These are phyloP conservation scores for Peromyscus californicus DNA, from an alignment of 2,113 vertebrate species.

Conservation along the genomic window DNA sequence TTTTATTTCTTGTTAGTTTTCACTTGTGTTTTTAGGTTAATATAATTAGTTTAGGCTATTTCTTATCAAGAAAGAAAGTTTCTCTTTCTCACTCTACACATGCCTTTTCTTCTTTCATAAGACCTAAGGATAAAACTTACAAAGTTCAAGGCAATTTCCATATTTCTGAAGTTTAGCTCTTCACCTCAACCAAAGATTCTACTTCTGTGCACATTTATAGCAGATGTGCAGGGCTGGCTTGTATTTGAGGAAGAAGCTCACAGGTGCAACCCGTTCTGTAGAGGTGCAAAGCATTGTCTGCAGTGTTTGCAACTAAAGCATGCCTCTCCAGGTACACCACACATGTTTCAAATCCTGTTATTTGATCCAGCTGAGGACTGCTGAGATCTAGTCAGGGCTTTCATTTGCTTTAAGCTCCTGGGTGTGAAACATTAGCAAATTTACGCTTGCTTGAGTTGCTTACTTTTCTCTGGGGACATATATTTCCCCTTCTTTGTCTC, in stretches of 20 bases:
- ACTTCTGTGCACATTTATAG: background rate
- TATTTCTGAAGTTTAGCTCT: conserved; percentile 8
- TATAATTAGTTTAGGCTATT: conserved; percentile 78
- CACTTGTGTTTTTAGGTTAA: conserved; percentile 72
- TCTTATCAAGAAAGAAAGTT: conserved; percentile 62
- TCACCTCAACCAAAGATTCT: background rate
- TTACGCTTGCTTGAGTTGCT: conserved; percentile 3
- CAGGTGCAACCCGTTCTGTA: background rate
- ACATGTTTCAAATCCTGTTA: background rate
- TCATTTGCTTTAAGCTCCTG: conserved; percentile 26
- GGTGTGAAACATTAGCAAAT: conserved; percentile 61
- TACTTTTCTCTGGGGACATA: background rate
- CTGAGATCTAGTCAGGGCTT: background rate
- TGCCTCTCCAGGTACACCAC: background rate
- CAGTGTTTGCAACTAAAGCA: background rate
- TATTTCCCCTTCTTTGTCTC: background rate
- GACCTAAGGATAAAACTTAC: conserved; percentile 22
- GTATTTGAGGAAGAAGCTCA: background rate
- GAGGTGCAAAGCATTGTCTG: background rate
- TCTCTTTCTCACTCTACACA: background rate
- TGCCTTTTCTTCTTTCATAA: conserved; percentile 43
- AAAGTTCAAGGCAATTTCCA: conserved; percentile 17
- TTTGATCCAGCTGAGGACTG: background rate
- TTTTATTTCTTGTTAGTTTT: conserved; percentile 73
- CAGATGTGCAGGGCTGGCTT: background rate